A percentile compares a stretch with the other conserved stretches of the same genome.
phyloP scores from a whole-genome alignment of 37 sponge, comb jelly and placozoan genomes.

The Aphrocallistes beatrix region DNA sequence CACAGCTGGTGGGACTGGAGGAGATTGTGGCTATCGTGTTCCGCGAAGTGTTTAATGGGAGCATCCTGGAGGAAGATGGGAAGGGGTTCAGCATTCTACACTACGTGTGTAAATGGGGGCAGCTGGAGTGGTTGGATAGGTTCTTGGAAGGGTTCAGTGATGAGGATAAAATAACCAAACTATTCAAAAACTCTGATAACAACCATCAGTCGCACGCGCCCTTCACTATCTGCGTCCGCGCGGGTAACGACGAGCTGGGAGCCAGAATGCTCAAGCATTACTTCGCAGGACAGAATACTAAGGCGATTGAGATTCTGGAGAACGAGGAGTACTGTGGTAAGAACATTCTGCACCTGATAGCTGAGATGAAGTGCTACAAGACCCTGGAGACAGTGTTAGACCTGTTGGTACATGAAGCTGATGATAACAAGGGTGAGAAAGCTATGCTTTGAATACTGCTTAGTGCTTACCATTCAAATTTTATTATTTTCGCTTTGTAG shows the following conservation, averaged over 20 bases:
- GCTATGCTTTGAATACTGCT: not conserved
- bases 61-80: not conserved
- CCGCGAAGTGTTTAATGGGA: not conserved
- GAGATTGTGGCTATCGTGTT: not conserved
- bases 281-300: not conserved
- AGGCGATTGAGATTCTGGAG: not conserved
- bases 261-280: not conserved
- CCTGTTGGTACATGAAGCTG: not conserved
- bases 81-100: not conserved
- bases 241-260: not conserved
- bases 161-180: not conserved
- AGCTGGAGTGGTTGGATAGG: conserved; percentile 11
- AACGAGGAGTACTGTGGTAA: not conserved
- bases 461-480: not conserved
- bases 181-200: not conserved
- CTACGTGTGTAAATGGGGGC: conserved; percentile 7
- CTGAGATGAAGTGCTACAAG: conserved; percentile 3
- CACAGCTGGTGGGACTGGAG: not conserved
- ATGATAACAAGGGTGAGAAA: conserved; percentile 1
- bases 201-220: not conserved
- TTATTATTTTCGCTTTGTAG: not conserved
- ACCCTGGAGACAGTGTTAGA: not conserved
- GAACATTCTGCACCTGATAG: not conserved
- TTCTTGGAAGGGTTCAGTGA: not conserved
- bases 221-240: not conserved